phyloP scores from a whole-genome alignment of 2,797 vertebrate species.

The Sylvilagus floridanus region DNA sequence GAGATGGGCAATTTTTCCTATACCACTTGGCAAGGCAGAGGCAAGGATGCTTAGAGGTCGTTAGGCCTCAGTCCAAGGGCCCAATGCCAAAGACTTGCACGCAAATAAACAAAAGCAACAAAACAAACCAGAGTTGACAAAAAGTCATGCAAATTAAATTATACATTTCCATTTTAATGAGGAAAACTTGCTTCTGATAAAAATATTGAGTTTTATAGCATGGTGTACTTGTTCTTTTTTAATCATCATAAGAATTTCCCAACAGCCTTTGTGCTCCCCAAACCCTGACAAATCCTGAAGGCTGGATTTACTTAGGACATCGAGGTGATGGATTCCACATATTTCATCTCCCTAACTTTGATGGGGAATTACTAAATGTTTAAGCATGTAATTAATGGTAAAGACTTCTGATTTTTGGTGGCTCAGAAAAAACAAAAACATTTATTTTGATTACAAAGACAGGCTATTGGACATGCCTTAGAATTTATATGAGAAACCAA shows the following conservation, averaged over 20 bases:
- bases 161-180: slow-evolving; percentile 41
- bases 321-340: slow-evolving; percentile 1
- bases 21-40: not conserved
- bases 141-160: slow-evolving; percentile 58
- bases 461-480: not conserved
- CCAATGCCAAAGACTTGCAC: slow-evolving; percentile 33
- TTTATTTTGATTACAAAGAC: not conserved
- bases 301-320: slow-evolving; percentile 22
- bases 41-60: not conserved
- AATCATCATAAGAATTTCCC: slow-evolving; percentile 52
- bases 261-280: slow-evolving; percentile 34
- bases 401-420: slow-evolving; percentile 58
- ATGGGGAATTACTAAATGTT: slow-evolving; percentile 20
- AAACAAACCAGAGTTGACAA: slow-evolving; percentile 51
- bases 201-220: slow-evolving; percentile 45
- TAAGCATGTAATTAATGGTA: slow-evolving; percentile 36
- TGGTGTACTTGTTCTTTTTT: not conserved
- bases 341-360: slow-evolving; percentile 18
- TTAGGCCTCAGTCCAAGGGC: slow-evolving; percentile 10
- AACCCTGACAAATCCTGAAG: slow-evolving; percentile 54
- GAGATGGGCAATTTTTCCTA: not conserved
- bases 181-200: slow-evolving; percentile 58
- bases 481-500: slow-evolving; percentile 42
- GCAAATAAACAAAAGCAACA: slow-evolving; percentile 63
- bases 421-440: not conserved